Percentiles rank a stretch among this genome's conserved stretches.
Evolutionary conservation across 2,113 vertebrate species (phyloP).

Genomic region (Anguilla rostrata): DNA sequence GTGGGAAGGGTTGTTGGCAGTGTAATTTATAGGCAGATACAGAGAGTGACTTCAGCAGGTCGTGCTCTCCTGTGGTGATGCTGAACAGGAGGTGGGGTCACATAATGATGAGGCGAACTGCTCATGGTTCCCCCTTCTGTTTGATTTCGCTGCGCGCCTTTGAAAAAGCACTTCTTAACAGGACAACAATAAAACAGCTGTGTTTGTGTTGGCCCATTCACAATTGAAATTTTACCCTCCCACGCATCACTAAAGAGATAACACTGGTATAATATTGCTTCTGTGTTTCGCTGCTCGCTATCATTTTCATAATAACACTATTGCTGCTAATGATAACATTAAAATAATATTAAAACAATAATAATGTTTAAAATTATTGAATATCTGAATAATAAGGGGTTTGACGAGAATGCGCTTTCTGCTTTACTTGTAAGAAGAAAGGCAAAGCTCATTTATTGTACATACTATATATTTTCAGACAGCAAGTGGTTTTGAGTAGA

Average conservation of each 20-base stretch:
- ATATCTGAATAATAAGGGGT: conserved; percentile 88
- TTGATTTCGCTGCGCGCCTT: conserved; percentile 52
- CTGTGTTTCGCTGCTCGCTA: background rate
- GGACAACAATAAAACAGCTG: conserved; percentile 78
- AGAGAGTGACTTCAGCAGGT: conserved; percentile 49
- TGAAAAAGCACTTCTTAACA: conserved; percentile 71
- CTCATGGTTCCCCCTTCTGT: conserved; percentile 57
- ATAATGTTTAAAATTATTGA: conserved; percentile 93
- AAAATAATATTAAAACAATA: conserved; percentile 37
- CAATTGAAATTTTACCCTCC: conserved; percentile 63
- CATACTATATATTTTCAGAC: background rate
- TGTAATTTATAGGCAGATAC: conserved; percentile 48
- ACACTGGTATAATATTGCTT: conserved; percentile 21
- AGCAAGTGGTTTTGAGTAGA: background rate
- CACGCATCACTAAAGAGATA: conserved; percentile 45
- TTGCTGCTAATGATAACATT: background rate
- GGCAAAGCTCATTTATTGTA: too few species aligned
- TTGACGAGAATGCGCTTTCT: conserved; percentile 80
- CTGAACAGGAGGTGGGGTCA: conserved; percentile 68
- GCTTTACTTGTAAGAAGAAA: conserved; percentile 7
- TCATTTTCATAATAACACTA: conserved; percentile 43
- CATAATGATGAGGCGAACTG: conserved; percentile 41
- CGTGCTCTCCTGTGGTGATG: conserved; percentile 31
- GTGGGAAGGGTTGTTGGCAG: conserved; percentile 38
- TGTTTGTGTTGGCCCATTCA: conserved; percentile 76